Evolutionary conservation across 2,888 invertebrate genomes (phyloP), one percentile per base, ranked within the genome.

Genomic region (Orchestes rusci): DNA sequence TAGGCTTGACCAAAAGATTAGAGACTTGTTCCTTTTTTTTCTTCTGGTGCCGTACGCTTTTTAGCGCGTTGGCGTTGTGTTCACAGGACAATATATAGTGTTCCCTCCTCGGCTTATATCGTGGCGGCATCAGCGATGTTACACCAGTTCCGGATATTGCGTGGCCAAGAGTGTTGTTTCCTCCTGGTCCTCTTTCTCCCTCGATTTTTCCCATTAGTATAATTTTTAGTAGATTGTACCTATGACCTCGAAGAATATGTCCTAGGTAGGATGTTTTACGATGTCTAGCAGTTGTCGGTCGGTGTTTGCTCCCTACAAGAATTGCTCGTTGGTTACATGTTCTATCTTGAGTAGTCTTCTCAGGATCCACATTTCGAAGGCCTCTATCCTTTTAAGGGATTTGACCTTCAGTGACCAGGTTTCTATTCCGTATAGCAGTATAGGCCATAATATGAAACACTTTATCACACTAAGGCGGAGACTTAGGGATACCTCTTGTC

Each of bases 11-110:
- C n/a, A n/a, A n/a, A n/a, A n/a, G n/a, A n/a, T n/a, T n/a, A n/a
- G n/a, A n/a, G n/a, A n/a, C n/a, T n/a, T n/a, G n/a, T n/a, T n/a
- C n/a, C 32, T 32, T 32, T 13, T 35, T 35, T n/a, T 19, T 35
- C 19, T 19, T 35, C 17, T 18, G 35, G 35, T 35, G 35, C 17
- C 35, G 5, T 18, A 35, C 19, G 35, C 35, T 35, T 35, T 5
- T 18, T 35, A 35, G 35, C 35, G 35, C 19, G 35, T 35, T 17
- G 19, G 35, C 35, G 35, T 35, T 35, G 35, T 19, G 12, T 35
- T 18, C 35, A 35, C 32, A 10, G 15, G 15, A 10, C 15, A 7
- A 15, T 32, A 15, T 32, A 15, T 16, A 32, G 16, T 32, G 15
- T 32, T 4, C 16, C 35, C 19, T 35, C 18, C 19, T 18, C 35